Conservation (phyloP, 2,113 vertebrate species). For the Platysternon megacephalum region DNA sequence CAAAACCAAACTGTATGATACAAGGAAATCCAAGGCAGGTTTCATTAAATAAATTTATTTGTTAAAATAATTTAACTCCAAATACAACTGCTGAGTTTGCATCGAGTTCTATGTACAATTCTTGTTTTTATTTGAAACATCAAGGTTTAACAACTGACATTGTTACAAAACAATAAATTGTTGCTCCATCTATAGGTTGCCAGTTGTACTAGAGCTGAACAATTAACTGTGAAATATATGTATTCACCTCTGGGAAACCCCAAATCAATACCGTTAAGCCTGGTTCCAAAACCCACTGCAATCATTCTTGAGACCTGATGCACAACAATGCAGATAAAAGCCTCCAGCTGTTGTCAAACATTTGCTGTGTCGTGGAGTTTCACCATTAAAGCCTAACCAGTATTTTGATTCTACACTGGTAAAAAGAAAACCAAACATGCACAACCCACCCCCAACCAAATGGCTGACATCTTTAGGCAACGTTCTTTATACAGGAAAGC, state of each 20-base stretch:
- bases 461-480: slow-evolving; percentile 72
- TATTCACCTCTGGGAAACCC: slow-evolving; percentile 79
- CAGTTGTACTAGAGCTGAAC: slow-evolving; percentile 84
- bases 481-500: slow-evolving; percentile 73
- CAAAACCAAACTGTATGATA: not conserved
- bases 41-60: slow-evolving; percentile 92
- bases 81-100: slow-evolving; percentile 88
- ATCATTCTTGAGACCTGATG: slow-evolving; percentile 81
- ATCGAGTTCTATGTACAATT: slow-evolving; percentile 85
- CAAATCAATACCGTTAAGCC: slow-evolving; percentile 78
- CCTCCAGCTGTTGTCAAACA: slow-evolving; percentile 73
- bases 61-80: slow-evolving; percentile 91
- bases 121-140: slow-evolving; percentile 82
- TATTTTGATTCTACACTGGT: slow-evolving; percentile 40
- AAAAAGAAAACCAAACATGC: slow-evolving; percentile 61
- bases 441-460: slow-evolving; percentile 67
- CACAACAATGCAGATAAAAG: slow-evolving; percentile 73
- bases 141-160: slow-evolving; percentile 83
- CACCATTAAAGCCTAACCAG: slow-evolving; percentile 78
- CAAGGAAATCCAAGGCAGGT: slow-evolving; percentile 39
- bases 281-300: slow-evolving; percentile 80
- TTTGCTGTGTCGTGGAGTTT: slow-evolving; percentile 74
- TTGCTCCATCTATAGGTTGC: slow-evolving; percentile 77
- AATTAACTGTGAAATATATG: slow-evolving; percentile 79
- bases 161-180: slow-evolving; percentile 82